Conservation (phyloP, 2,797 vertebrate genomes). For the Morelia viridis region DNA sequence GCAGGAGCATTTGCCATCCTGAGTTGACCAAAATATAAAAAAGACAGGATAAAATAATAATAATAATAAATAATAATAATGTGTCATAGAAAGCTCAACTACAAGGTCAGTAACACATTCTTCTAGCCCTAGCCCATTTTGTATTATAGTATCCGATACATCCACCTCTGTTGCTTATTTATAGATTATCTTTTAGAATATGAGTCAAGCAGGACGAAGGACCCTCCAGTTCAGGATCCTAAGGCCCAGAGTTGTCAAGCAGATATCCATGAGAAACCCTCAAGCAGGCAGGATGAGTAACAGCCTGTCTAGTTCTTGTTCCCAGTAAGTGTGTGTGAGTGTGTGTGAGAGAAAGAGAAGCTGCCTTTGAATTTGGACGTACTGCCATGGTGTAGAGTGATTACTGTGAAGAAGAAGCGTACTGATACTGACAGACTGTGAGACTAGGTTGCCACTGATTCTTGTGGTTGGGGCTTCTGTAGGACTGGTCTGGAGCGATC, state of each 20-base stretch:
- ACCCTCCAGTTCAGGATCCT: not conserved
- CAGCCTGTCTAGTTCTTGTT: not conserved
- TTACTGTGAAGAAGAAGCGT: not conserved
- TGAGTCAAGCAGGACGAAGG: not conserved
- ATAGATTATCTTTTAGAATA: not conserved
- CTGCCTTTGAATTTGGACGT: too few species aligned
- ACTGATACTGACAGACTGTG: not conserved
- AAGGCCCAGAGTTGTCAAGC: not conserved
- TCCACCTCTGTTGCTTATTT: not conserved
- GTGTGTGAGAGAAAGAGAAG: too few species aligned
- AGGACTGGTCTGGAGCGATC: not conserved
- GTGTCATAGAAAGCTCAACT: not conserved
- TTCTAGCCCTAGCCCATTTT: not conserved
- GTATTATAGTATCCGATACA: not conserved
- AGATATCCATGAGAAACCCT: not conserved
- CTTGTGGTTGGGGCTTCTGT: not conserved
- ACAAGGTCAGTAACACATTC: not conserved
- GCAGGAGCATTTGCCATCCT: not conserved
- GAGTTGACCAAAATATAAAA: not conserved
- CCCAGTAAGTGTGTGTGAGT: not conserved
- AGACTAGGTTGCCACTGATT: not conserved
- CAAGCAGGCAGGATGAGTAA: not conserved
- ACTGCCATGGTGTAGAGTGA: not conserved
- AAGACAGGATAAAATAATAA: not conserved
- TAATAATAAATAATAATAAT: not conserved